phyloP scores from a whole-genome alignment of 2,888 invertebrate genomes.

The Cylloceria caligata region DNA sequence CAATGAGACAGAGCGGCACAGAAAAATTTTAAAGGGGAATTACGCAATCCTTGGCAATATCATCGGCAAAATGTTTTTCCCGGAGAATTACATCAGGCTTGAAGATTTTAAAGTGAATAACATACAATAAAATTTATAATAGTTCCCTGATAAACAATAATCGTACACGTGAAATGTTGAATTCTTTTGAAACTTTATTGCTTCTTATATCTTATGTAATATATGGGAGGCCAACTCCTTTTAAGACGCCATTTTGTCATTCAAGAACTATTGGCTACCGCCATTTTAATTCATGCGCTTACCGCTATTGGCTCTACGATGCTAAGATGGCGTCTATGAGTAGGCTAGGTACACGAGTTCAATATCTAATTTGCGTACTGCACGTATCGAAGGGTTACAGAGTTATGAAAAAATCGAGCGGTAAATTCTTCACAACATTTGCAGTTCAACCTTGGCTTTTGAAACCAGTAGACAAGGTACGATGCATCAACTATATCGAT shows the following conservation, averaged over 20 bases:
- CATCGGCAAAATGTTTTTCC: slow-evolving; percentile 76
- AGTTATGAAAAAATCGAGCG: slow-evolving; percentile 75
- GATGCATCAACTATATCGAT: not conserved
- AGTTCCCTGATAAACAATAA: no score
- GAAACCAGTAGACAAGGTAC: slow-evolving; percentile 76
- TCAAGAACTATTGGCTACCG: no score
- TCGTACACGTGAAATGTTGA: no score
- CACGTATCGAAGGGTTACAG: slow-evolving; percentile 73
- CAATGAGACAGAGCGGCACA: slow-evolving; percentile 62
- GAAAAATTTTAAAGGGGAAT: slow-evolving; percentile 71
- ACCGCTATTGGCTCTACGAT: not conserved
- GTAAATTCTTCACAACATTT: slow-evolving; percentile 75
- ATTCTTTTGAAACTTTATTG: no score
- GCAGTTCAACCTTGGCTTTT: slow-evolving; percentile 80
- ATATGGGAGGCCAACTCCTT: no score
- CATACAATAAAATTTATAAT: not conserved
- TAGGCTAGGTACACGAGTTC: not conserved
- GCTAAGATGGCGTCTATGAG: not conserved
- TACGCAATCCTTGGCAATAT: slow-evolving; percentile 77
- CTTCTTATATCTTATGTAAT: no score
- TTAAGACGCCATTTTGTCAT: no score
- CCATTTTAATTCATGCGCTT: not conserved
- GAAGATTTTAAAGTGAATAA: slow-evolving; percentile 74
- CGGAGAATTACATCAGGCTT: slow-evolving; percentile 72
- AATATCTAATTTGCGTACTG: not conserved